Evolutionary conservation across 1,140 invertebrate genomes (phyloP), one percentile per base, ranked within the genome.

Genomic region (Rhynchophorus ferrugineus): DNA sequence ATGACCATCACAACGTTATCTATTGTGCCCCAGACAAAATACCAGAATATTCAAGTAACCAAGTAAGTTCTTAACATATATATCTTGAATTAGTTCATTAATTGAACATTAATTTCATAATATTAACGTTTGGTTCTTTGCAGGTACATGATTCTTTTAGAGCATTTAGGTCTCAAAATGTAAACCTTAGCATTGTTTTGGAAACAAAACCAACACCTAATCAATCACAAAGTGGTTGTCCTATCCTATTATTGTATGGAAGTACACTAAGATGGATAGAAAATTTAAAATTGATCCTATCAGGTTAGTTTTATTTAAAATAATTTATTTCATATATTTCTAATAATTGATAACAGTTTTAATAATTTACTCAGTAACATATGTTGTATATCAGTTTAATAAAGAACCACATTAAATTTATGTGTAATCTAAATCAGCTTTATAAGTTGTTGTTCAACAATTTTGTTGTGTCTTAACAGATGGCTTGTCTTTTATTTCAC

Each of bases 11-110:
- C 71, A 80, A 85, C n/a, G 91, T 97, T 1, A 87, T 93, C 71
- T 91, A 94, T 0, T 98, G 94, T 75, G 95, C 95, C 7, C 94
- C 94, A 0, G 89, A 98, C 60, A 91, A 95, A 72, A 74, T 98
- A 18, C 95, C 95, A 0, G 95, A 98, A 69, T 98, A 96, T 72
- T 96, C 94, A 0, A 93, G 87, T 60, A 94, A 95, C 71, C 89
- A 93, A 71, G 83, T 84, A 59, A 43, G 20, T 48, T 33, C 14
- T 18, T 19, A 17, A 2, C 11, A 7, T 18, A 11, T 46, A 3
- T 2, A 46, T 3, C 9, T 36, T n/a, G n/a, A n/a, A n/a, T n/a
- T n/a, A n/a, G n/a, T n/a, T n/a, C n/a, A n/a, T n/a, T n/a, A n/a
- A n/a, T n/a, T n/a, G n/a, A n/a, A n/a, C n/a, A n/a, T n/a, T n/a